Base-by-base conservation (phyloP, 2,888 invertebrate genomes). In the Acheta domesticus region DNA sequence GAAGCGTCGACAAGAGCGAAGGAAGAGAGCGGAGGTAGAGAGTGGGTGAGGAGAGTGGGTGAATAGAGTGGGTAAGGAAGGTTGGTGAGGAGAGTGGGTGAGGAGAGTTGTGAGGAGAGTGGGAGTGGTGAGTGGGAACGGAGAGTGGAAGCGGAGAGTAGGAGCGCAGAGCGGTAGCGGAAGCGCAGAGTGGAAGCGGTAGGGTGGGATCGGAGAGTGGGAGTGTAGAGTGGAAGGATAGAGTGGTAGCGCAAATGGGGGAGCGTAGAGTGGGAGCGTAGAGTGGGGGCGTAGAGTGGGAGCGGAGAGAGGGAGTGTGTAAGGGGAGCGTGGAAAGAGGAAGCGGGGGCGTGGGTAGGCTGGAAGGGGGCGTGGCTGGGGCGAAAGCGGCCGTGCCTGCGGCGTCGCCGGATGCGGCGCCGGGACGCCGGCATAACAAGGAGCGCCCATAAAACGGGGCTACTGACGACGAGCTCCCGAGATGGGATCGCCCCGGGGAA, bases 371-470 rank as follows among this genome's bases (percentile, higher is more conserved):
- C n/a, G 62, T 19, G 62, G 16, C 16, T 16, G 16, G 0, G 62
- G n/a, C 62, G 62, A 62, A 62, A n/a, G n/a, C 62, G 62, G 14
- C 62, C 5, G 62, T 62, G 62, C 62, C 62, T 62, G 62, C 12
- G 62, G n/a, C 14, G n/a, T n/a, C 62, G 62, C 62, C 14, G 62
- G 16, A 62, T 62, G 62, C 14, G 62, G n/a, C 14, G 62, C 14
- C 62, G 62, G 16, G 62, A 62, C n/a, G 62, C 62, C 16, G 62
- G 62, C 62, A 62, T 62, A 62, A 62, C 62, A 62, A 62, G 62
- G 62, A n/a, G 62, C 62, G n/a, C 16, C 62, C 62, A 62, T 62
- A 62, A 62, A 62, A 62, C 62, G 62, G 62, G n/a, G 62, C 36
- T 36, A 36, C 36, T 36, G 36, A 36, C 62, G 62, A 62, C 14